Evolutionary conservation across 2,113 vertebrate species (phyloP), one percentile per base, ranked within the genome.

Genomic region (Anseranas semipalmata): DNA sequence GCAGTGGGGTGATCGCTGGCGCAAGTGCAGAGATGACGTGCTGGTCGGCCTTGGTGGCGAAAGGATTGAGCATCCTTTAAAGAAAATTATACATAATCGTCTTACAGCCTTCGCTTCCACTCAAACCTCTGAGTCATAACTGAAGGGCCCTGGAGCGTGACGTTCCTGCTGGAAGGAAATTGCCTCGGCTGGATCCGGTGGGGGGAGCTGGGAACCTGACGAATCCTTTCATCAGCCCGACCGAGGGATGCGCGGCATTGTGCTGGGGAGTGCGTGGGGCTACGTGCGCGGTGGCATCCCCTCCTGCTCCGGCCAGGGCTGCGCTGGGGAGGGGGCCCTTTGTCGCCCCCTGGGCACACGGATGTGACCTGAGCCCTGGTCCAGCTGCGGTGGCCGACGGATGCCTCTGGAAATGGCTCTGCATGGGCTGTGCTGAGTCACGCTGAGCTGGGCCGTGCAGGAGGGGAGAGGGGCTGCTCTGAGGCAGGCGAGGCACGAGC

Each of bases 91-190:
- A 77, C 95, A 93, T 92, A 87, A 96, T 97, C 92, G 45, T 90
- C 93, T 89, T 67, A 19, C 65, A 91, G 94, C 95, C 90, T 78
- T 91, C 39, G 59, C 87, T 94, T 90, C 87, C 91, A 78, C 82
- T 90, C 93, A 75, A 41, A 56, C 55, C 92, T 95, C 95, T 97
- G 97, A 97, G 94, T 97, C 97, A 97, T 86, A 87, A 92, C 95
- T 89, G 93, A 97, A 96, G 96, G 89, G 95, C 92, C 86, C 95
- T 90, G 92, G 95, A 95, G 93, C 93, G 63, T 97, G 91, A 91
- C 92, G 91, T 94, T 96, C 94, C 90, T 87, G 92, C 78, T 85
- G 92, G 83, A 85, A 93, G 96, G 96, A 97, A 97, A 95, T 96
- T 95, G 92, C 96, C 94, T 90, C 3, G 22, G 82, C 74, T 77